Conservation (phyloP, 2,888 invertebrate species). For the Troides helena region DNA sequence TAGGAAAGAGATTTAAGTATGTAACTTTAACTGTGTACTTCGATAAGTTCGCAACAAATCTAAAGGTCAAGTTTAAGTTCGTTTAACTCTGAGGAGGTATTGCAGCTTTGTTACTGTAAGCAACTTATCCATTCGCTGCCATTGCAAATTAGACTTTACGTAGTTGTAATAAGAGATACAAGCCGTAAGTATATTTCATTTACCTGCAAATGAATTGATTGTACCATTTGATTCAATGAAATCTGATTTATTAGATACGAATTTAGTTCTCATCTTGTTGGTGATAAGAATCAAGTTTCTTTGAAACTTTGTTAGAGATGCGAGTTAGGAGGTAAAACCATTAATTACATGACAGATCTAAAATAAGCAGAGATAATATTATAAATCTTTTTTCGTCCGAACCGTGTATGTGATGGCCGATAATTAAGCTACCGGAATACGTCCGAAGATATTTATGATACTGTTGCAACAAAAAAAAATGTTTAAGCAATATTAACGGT, state of each 20-base stretch:
- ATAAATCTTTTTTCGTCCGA: slow-evolving; percentile 23
- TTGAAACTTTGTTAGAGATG: neutral
- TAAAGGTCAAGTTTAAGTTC: slow-evolving; percentile 32
- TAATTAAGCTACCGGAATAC: slow-evolving; percentile 30
- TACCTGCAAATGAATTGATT: slow-evolving; percentile 14
- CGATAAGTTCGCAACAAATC: slow-evolving; percentile 28
- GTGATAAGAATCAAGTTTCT: slow-evolving; percentile 1
- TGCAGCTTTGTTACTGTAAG: slow-evolving; percentile 18
- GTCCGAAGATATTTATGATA: slow-evolving; percentile 24
- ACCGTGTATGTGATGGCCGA: slow-evolving; percentile 22
- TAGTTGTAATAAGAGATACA: neutral
- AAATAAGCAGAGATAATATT: slow-evolving; percentile 26
- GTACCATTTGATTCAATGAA: slow-evolving; percentile 1
- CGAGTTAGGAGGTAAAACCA: slow-evolving; percentile 15
- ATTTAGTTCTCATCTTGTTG: neutral
- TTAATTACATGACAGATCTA: slow-evolving; percentile 28
- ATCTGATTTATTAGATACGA: neutral
- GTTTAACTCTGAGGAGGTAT: slow-evolving; percentile 27
- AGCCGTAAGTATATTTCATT: neutral
- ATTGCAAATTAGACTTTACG: slow-evolving; percentile 7
- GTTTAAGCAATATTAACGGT: no score
- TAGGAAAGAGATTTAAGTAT: no score
- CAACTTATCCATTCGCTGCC: neutral
- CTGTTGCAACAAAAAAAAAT: no score
- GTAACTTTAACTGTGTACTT: slow-evolving; percentile 5